phyloP scores from a whole-genome alignment of 2,797 vertebrate species.

The Arvicola amphibius region DNA sequence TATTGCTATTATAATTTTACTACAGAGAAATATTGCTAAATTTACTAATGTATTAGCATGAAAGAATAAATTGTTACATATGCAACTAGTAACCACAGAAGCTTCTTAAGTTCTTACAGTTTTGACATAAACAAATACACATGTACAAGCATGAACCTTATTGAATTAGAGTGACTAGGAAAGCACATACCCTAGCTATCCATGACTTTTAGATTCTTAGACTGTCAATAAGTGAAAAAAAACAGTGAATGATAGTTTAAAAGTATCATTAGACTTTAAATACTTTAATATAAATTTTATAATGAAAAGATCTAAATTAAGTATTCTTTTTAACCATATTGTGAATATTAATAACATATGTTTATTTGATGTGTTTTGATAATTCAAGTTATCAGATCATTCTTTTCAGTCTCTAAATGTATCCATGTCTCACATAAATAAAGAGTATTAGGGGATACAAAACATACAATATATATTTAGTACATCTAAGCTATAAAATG shows the following conservation, averaged over 20 bases:
- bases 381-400: neutral
- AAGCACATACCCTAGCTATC: neutral
- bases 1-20: neutral
- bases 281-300: neutral
- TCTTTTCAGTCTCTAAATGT: neutral
- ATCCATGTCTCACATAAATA: neutral
- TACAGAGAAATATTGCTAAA: neutral
- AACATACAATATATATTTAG: neutral
- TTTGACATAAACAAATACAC: neutral
- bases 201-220: neutral
- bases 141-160: neutral
- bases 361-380: slow-evolving; percentile 23
- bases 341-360: neutral
- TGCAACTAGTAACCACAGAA: neutral
- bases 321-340: neutral
- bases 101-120: neutral
- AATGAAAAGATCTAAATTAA: slow-evolving; percentile 3
- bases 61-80: neutral
- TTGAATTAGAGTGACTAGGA: neutral
- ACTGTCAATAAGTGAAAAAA: neutral
- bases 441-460: neutral
- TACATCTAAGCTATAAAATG: neutral
- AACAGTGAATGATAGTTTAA: neutral
- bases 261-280: neutral
- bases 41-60: neutral